Evolutionary conservation across 2,113 vertebrate species (phyloP), one percentile per base, ranked within the genome.

Genomic region (Syngnathus scovelli): DNA sequence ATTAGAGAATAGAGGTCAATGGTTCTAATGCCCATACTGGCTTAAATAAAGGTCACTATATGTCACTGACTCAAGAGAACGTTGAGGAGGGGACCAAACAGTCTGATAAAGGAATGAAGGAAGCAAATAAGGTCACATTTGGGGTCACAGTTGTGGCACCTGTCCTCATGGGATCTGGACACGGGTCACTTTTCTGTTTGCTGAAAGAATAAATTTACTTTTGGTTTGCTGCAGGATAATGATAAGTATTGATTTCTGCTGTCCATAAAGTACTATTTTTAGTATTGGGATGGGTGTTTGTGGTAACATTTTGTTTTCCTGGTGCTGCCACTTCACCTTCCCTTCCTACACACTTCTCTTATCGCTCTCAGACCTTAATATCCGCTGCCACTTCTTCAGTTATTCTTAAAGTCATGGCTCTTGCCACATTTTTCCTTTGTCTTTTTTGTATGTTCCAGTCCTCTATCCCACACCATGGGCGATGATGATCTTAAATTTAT

Each of bases 11-110:
- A 23, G 55, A 13, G 62, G 69, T 56, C 1, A 62, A 62, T 62
- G 1, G 46, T 46, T 65, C 2, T 39, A 58, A 69, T 71, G 21
- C 78, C 64, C 63, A 41, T 21, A 69, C 64, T 68, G 74, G 60
- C 70, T 72, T 70, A 66, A 69, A 68, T 79, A 85, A 87, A 85
- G 83, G 85, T 89, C 85, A 83, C 64, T 16, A 13, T 41, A 64
- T 15, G 51, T 70, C 56, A 46, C 66, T 75, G 69, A 77, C 70
- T 66, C 23, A 5, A 48, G 66, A 69, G 59, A 64, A 66, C 65
- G 55, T 0, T 1, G 54, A 21, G 52, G 44, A 80, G 76, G 51
- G 63, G 61, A 41, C 67, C 1, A 27, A 66, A 70, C 66, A 38
- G 74, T 16, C 70, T 44, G 71, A 85, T 73, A 81, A 76, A 60